Base-by-base conservation (phyloP, 2,888 invertebrate species). In the Drosophila lacicola region DNA sequence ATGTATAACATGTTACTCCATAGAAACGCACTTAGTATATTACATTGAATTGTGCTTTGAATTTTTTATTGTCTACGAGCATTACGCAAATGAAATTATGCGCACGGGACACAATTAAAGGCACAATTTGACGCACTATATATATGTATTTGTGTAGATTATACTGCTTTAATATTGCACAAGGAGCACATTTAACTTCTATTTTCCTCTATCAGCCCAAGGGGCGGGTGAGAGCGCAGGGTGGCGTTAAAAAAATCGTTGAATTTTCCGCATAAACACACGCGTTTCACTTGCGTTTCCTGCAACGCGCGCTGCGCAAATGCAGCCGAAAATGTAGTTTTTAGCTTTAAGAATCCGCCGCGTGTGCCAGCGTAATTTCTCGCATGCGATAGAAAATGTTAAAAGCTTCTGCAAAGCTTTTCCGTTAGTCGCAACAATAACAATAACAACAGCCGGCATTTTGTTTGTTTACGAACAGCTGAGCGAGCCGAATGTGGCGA, bases 291-390 rank as follows among this genome's bases (percentile, higher is more conserved):
- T 64, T 79, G 80, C 74, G 60, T 77, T 82, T 72, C 87, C 80
- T 86, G 89, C 87, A 90, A 86, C 81, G 75, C 75, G 79, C 81
- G 75, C 60, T 82, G 80, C 89, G 78, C 87, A 75, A 83, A 88
- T 83, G 83, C 88, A 84, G 87, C 78, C 84, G 50, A 83, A 75
- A 78, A 73, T 62, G 69, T 37, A 14, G 44, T 54, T 62, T 62
- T 51, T 55, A 56, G 58, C 77, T 81, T 80, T 81, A 78, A 78
- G 64, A 78, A 62, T 51, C 45, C 47, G 68, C 63, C 47, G 68
- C 61, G 57, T 61, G 39, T 60, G 49, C 37, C 17, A 33, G 6
- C 25, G 13, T 8, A 13, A 29, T 13, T 60, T 55, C 42, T 80
- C 66, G 73, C 80, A 80, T 80, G 80, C 83, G 58, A 76, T 42